These are phyloP conservation scores for Bradypodion pumilum DNA, from an alignment of 2,797 vertebrate species.

Conservation along the genomic window DNA sequence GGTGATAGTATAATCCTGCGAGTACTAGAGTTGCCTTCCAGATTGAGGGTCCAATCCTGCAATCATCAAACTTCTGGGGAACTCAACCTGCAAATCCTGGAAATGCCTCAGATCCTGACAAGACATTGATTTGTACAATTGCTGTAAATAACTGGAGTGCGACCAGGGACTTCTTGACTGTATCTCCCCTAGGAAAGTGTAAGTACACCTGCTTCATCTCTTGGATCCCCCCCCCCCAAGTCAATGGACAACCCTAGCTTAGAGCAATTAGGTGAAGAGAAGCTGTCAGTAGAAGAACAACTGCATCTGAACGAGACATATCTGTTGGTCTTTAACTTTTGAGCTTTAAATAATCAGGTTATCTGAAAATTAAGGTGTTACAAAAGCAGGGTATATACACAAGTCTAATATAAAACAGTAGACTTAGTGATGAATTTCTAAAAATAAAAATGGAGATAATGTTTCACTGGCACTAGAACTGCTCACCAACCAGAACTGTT, in stretches of 20 bases:
- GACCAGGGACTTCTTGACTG: too few relatives aligned
- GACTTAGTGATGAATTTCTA: neutral
- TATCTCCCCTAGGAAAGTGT: too few relatives aligned
- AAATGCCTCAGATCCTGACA: too few relatives aligned
- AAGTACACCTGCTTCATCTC: too few relatives aligned
- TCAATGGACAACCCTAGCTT: neutral
- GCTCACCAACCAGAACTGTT: neutral
- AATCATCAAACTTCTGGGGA: too few relatives aligned
- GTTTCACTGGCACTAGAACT: neutral
- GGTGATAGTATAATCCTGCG: too few relatives aligned
- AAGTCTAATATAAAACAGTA: neutral
- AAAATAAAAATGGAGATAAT: neutral
- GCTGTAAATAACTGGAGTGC: too few relatives aligned
- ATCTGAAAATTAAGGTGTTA: neutral
- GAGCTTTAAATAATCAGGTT: neutral
- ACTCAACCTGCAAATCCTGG: too few relatives aligned
- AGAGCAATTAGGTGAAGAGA: neutral
- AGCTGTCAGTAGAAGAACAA: neutral
- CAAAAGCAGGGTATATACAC: neutral
- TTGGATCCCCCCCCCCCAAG: too few relatives aligned
- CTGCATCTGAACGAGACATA: neutral
- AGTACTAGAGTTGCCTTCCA: too few relatives aligned
- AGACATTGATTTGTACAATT: too few relatives aligned
- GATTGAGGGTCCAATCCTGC: too few relatives aligned
- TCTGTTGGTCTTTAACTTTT: neutral